These are phyloP conservation scores for Abramis brama DNA, from an alignment of 2,113 vertebrate genomes.

Conservation along the genomic window DNA sequence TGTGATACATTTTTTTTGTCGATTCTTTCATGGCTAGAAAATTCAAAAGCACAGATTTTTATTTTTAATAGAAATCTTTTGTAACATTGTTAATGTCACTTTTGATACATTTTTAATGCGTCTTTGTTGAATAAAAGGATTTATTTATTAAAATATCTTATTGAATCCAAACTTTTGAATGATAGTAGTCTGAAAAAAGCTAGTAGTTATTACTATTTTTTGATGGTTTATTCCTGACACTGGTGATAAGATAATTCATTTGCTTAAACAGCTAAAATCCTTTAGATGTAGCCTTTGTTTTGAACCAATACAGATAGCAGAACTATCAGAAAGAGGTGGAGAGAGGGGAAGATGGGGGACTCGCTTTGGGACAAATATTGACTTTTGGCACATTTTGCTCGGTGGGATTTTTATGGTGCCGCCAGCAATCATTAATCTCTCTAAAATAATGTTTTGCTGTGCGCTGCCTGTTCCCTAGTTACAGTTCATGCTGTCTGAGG, in stretches of 20 bases:
- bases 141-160: not conserved
- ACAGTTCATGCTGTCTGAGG: slow-evolving; percentile 38
- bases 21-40: not conserved
- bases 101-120: not conserved
- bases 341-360: slow-evolving; percentile 24
- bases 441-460: slow-evolving; percentile 52
- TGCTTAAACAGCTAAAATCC: not conserved
- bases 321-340: not conserved
- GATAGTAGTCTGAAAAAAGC: not conserved
- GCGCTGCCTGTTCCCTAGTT: slow-evolving; percentile 45
- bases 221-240: not conserved
- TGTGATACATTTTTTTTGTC: not conserved
- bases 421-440: slow-evolving; percentile 63
- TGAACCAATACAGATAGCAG: not conserved
- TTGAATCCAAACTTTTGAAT: not conserved
- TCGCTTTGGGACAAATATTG: slow-evolving; percentile 58
- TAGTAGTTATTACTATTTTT: not conserved
- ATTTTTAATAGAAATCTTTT: not conserved
- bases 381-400: slow-evolving; percentile 39
- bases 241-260: not conserved
- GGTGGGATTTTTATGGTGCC: slow-evolving; percentile 52
- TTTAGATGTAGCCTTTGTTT: not conserved
- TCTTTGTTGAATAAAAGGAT: not conserved
- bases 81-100: not conserved
- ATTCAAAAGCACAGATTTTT: too few species aligned